These are phyloP conservation scores for Ciconia maguari DNA, from an alignment of 2,113 vertebrate genomes.

Conservation along the genomic window DNA sequence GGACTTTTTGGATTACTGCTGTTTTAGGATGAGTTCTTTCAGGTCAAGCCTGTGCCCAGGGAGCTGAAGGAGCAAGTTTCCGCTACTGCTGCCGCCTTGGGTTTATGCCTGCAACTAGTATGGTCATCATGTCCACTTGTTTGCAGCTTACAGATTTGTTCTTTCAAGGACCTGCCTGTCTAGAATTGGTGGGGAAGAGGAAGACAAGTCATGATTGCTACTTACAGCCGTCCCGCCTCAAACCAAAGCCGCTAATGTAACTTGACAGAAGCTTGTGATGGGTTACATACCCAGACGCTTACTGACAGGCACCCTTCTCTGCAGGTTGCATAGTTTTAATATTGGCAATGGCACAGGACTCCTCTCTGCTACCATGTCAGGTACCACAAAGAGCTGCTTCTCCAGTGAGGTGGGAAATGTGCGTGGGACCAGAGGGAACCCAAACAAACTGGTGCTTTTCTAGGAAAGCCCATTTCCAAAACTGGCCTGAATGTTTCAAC, in stretches of 20 bases:
- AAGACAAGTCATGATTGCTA: background rate
- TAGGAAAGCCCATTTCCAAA: background rate
- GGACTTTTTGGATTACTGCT: background rate
- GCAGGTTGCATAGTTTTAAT: background rate
- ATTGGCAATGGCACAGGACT: background rate
- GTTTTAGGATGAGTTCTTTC: background rate
- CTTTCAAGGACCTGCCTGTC: background rate
- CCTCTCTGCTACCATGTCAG: accelerated
- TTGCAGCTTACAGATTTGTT: background rate
- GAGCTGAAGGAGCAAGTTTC: background rate
- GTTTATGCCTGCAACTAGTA: background rate
- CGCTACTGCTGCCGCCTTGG: background rate
- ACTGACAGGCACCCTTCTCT: background rate
- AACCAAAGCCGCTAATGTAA: background rate
- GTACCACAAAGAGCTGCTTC: background rate
- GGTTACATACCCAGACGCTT: background rate
- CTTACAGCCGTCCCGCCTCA: background rate
- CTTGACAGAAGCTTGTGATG: background rate
- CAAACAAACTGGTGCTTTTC: background rate
- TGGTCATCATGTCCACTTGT: background rate
- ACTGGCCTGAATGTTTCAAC: background rate
- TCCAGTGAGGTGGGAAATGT: background rate
- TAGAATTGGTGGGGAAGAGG: background rate
- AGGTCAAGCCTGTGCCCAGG: background rate
- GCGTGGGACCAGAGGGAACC: background rate